Percentiles rank a stretch among this genome's conserved stretches.
These are phyloP conservation scores for Schizaphis graminum DNA, from an alignment of 2,888 invertebrate genomes.

Conservation along the genomic window DNA sequence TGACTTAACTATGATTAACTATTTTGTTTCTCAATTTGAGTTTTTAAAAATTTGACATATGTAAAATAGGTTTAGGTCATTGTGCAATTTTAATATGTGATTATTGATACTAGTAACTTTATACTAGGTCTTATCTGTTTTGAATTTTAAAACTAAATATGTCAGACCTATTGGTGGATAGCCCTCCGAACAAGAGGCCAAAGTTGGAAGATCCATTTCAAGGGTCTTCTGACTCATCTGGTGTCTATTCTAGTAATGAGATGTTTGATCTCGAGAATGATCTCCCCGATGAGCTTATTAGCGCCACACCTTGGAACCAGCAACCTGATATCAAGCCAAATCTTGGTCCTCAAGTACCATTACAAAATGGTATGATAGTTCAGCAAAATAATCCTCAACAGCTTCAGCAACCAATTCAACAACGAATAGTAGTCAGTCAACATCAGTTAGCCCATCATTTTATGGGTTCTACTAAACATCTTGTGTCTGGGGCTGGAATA, in stretches of 20 bases:
- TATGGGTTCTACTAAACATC: constrained; percentile 76
- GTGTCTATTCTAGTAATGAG: constrained; percentile 81
- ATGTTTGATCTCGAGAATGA: constrained; percentile 93
- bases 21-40: constrained; percentile 44
- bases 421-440: constrained; percentile 68
- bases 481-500: constrained; percentile 80
- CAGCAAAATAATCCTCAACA: constrained; percentile 70
- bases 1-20: constrained; percentile 40
- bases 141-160: constrained; percentile 73
- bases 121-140: constrained; percentile 52
- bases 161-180: constrained; percentile 95
- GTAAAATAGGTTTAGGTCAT: constrained; percentile 44
- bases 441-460: constrained; percentile 67
- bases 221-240: constrained; percentile 84
- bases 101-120: constrained; percentile 60
- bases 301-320: constrained; percentile 80
- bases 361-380: constrained; percentile 73
- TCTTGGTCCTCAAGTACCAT: constrained; percentile 78
- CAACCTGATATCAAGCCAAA: constrained; percentile 85
- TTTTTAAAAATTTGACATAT: constrained; percentile 28
- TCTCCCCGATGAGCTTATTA: constrained; percentile 90
- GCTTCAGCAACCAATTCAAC: constrained; percentile 65
- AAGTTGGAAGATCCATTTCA: constrained; percentile 89
- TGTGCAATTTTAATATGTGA: constrained; percentile 63
- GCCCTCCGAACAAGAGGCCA: constrained; percentile 96